Evolutionary conservation across 2,888 invertebrate genomes (phyloP), one percentile per base, ranked within the genome.

Genomic region (Latrodectus elegans): DNA sequence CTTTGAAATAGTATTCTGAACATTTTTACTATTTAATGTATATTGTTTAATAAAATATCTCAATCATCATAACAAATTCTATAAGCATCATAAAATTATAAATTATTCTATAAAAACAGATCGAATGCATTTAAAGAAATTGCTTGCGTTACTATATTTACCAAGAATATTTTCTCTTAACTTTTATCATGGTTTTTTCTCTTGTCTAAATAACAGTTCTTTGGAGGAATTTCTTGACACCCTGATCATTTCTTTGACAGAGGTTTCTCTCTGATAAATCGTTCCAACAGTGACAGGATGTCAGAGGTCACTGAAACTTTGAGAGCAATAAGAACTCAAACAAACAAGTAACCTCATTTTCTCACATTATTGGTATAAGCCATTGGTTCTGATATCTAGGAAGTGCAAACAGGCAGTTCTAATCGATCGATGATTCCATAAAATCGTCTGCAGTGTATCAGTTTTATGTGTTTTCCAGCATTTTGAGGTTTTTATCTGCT

Each of bases 391-490:
- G 67, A 65, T 22, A 49, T 73, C 52, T 68, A 52, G 53, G n/a
- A 22, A 73, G 17, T 17, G 15, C 73, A 17, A 52, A 52, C 53
- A 60, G n/a, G 17, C 49, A 52, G 15, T 22, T 52, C 53, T 73
- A 73, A 73, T 53, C 73, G 73, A 73, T 73, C 53, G 53, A 49
- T 49, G n/a, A 51, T 9, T 75, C 75, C 75, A 75, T 75, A 77
- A 77, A 77, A 52, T 65, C 65, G 22, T 14, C 77, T 26, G 51
- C 77, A 38, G 51, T 77, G 65, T 67, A 64, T 77, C 77, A 52
- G 51, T 65, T 65, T 77, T 77, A 77, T 67, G 51, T 77, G 9
- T 77, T 52, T 67, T 67, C 49, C 67, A n/a, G 17, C 4, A 55
- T 52, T 64, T n/a, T 26, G 67, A n/a, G 26, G 64, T 55, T 49